These are phyloP conservation scores for Arnoldichthys spilopterus DNA, from an alignment of 2,797 vertebrate species.

Conservation along the genomic window DNA sequence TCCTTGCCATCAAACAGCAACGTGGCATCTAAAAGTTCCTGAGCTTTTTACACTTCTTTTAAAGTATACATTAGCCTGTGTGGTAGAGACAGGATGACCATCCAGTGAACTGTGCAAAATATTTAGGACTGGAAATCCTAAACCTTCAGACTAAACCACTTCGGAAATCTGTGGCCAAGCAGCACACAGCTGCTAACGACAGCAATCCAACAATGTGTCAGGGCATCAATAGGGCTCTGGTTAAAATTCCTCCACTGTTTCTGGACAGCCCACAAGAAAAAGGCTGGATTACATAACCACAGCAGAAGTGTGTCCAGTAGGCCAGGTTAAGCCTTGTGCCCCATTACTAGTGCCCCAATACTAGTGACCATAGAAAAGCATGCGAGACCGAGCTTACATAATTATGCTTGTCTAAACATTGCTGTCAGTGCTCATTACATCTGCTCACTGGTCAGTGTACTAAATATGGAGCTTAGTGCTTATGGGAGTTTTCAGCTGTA, in stretches of 20 bases:
- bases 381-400: constrained; percentile 60
- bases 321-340: not conserved
- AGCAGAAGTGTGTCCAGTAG: constrained; percentile 42
- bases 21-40: not conserved
- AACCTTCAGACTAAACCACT: no score
- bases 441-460: constrained; percentile 28
- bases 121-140: not conserved
- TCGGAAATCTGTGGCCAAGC: not conserved
- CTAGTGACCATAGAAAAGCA: not conserved
- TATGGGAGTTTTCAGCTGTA: not conserved
- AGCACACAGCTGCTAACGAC: not conserved
- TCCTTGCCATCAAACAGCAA: not conserved
- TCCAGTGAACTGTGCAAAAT: not conserved
- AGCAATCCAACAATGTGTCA: constrained; percentile 10
- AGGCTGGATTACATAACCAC: constrained; percentile 46
- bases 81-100: not conserved
- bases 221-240: not conserved
- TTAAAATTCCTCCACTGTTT: constrained; percentile 36
- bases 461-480: not conserved
- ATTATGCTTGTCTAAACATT: constrained; percentile 56
- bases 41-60: not conserved
- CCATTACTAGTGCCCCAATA: not conserved
- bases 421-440: constrained; percentile 61
- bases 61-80: no score
- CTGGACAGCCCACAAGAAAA: not conserved